Conservation (phyloP, 2,797 vertebrate species). For the Hypotaenidia philippensis region DNA sequence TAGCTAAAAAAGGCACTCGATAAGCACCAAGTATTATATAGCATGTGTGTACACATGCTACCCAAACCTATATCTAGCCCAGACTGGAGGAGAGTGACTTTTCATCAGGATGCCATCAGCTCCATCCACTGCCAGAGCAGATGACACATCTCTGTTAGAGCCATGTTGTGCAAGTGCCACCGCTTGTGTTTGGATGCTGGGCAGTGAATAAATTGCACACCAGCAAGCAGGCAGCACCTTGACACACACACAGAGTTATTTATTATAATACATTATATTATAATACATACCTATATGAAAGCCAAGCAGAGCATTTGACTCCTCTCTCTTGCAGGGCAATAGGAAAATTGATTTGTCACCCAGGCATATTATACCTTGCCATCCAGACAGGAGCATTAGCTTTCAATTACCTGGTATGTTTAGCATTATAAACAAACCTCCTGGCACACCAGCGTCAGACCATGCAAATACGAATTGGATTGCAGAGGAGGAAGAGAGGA, state of each 20-base stretch:
- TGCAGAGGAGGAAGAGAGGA: background rate
- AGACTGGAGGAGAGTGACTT: background rate
- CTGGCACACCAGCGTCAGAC: background rate
- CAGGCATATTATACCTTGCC: conserved; percentile 36
- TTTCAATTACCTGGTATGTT: conserved; percentile 77
- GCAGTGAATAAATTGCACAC: background rate
- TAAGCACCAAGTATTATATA: background rate
- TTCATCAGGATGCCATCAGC: background rate
- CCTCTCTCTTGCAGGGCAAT: background rate
- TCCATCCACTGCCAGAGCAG: background rate
- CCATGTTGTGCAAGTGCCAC: background rate
- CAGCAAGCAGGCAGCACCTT: background rate
- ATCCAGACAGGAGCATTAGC: conserved; percentile 71
- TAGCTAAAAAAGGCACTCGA: background rate
- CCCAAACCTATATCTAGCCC: background rate
- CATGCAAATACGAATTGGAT: background rate
- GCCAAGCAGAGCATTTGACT: background rate
- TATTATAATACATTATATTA: background rate
- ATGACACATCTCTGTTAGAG: background rate
- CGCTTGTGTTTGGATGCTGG: fast-evolving
- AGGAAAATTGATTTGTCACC: conserved; percentile 71
- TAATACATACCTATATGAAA: background rate
- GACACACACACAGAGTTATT: too few relatives aligned
- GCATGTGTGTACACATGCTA: background rate
- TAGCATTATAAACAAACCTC: conserved; percentile 72